phyloP scores from a whole-genome alignment of 2,113 vertebrate species.

The Orientallactaga bullata region DNA sequence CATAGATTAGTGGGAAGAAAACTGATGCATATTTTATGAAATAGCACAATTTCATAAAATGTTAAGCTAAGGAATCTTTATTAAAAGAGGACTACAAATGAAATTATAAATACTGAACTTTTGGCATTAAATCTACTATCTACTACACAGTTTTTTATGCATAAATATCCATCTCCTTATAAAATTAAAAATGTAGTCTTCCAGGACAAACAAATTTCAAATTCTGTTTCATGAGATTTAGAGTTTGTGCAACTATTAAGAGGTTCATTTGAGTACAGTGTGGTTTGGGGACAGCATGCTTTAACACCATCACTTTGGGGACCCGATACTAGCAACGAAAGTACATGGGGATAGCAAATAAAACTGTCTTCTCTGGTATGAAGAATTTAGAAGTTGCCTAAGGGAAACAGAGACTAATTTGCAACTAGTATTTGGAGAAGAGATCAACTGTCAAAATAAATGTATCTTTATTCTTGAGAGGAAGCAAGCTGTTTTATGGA shows the following conservation, averaged over 20 bases:
- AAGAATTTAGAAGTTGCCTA: conserved; percentile 25
- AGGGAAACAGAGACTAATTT: conserved; percentile 67
- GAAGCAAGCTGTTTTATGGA: conserved; percentile 64
- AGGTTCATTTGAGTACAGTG: neutral
- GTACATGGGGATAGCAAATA: neutral
- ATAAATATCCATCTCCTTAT: neutral
- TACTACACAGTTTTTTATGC: neutral
- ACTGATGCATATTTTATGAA: neutral
- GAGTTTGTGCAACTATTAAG: neutral
- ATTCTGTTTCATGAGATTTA: neutral
- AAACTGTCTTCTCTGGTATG: conserved; percentile 55
- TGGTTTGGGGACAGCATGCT: neutral
- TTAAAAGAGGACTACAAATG: neutral
- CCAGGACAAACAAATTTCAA: neutral
- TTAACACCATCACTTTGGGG: neutral
- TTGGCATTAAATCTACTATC: neutral
- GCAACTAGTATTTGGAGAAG: conserved; percentile 63
- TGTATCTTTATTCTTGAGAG: conserved; percentile 55
- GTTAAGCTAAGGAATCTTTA: neutral
- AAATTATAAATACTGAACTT: neutral
- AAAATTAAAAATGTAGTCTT: neutral
- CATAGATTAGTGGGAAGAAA: neutral
- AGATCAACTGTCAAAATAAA: conserved; percentile 69
- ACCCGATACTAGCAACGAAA: neutral
- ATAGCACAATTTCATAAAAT: neutral